Evolutionary conservation across 1,140 invertebrate species (phyloP).

Genomic region (Cyphomyrmex costatus): DNA sequence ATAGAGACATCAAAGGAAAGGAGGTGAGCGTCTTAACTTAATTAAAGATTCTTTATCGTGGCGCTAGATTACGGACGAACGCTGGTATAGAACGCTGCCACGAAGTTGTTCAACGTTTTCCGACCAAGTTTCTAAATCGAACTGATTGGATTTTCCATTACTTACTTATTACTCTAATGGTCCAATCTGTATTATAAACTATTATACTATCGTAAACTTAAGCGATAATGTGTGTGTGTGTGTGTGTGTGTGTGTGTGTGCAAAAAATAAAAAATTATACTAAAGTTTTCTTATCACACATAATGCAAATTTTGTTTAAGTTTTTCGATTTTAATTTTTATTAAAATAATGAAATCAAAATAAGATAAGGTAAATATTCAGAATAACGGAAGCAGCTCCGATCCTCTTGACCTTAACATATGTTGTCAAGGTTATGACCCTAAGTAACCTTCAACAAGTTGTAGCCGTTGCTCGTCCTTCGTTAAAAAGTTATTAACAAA

Average conservation of each 20-base stretch:
- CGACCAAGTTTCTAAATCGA: slow-evolving; percentile 34
- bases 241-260: too few relatives aligned
- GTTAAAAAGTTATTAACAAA: too few relatives aligned
- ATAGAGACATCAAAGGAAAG: slow-evolving; percentile 90
- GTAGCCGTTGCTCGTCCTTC: too few relatives aligned
- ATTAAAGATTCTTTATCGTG: slow-evolving; percentile 60
- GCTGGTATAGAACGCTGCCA: slow-evolving; percentile 10
- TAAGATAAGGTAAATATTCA: too few relatives aligned
- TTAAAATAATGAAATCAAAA: background rate
- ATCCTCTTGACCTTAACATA: too few relatives aligned
- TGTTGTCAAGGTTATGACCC: too few relatives aligned
- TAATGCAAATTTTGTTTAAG: background rate
- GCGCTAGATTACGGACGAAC: slow-evolving; percentile 32
- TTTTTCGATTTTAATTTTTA: background rate
- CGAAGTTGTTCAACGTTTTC: slow-evolving; percentile 53
- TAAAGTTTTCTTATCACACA: background rate
- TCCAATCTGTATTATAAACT: background rate
- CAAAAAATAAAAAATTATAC: slow-evolving; percentile 4
- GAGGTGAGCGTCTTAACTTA: slow-evolving; percentile 88
- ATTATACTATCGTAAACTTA: background rate
- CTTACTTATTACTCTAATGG: slow-evolving; percentile 26
- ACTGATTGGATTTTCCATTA: slow-evolving; percentile 54
- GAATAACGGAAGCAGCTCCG: too few relatives aligned
- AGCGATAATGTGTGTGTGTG: too few relatives aligned
- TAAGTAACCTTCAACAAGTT: too few relatives aligned